Conservation (phyloP, 2,888 invertebrate genomes). For the Amblyjoppa fuscipennis region DNA sequence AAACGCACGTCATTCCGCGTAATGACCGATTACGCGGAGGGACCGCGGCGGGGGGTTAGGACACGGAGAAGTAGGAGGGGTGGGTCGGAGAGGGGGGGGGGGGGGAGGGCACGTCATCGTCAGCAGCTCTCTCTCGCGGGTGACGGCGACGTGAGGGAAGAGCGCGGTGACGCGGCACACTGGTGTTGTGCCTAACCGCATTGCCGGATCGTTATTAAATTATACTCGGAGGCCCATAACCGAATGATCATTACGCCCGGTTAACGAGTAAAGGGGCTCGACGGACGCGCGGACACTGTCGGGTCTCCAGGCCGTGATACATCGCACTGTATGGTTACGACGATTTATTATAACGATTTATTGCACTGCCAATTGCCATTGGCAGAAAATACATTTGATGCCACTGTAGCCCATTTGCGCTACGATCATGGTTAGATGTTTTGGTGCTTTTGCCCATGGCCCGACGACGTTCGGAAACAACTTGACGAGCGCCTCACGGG, state of each 20-base stretch:
- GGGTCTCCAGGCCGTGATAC: neutral
- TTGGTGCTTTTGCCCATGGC: too few relatives aligned
- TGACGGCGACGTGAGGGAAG: constrained; percentile 50
- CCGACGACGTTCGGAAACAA: too few relatives aligned
- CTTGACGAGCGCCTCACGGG: too few relatives aligned
- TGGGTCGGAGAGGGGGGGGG: constrained; percentile 6
- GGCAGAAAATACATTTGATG: neutral
- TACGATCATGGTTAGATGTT: neutral
- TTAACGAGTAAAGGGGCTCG: constrained; percentile 77
- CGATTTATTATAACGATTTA: neutral
- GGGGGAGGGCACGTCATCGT: constrained; percentile 57
- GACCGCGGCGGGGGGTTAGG: constrained; percentile 51
- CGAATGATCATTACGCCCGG: constrained; percentile 83
- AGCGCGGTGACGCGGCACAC: constrained; percentile 78
- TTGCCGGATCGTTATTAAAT: constrained; percentile 84
- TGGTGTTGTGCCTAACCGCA: constrained; percentile 79
- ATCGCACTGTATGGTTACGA: neutral
- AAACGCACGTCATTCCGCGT: constrained; percentile 84
- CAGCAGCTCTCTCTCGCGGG: constrained; percentile 55
- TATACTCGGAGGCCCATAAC: constrained; percentile 81
- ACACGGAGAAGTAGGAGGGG: constrained; percentile 3
- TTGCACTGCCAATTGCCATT: neutral
- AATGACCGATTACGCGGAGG: constrained; percentile 83
- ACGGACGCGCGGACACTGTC: neutral
- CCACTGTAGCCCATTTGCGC: neutral